These are phyloP conservation scores for Lagopus leucura DNA, from an alignment of 2,113 vertebrate species.

Conservation along the genomic window DNA sequence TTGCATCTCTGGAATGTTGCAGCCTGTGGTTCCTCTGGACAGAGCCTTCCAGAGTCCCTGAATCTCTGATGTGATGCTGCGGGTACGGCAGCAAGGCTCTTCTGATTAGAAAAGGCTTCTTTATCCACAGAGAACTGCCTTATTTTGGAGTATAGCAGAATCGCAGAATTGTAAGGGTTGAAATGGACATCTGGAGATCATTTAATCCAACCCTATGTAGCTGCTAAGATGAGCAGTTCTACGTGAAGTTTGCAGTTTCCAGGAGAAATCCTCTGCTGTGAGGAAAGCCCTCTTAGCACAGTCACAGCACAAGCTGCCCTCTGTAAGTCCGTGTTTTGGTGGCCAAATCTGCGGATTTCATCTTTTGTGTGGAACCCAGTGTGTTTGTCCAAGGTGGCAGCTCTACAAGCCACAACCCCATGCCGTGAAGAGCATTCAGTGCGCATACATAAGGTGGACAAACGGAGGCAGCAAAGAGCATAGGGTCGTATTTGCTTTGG, in stretches of 20 bases:
- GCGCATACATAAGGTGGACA: background rate
- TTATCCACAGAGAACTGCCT: background rate
- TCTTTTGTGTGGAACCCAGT: background rate
- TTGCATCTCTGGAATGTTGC: background rate
- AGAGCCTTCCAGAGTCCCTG: background rate
- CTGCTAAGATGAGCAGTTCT: background rate
- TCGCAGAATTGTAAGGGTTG: too few species aligned
- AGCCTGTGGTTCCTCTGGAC: background rate
- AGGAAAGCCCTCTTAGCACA: background rate
- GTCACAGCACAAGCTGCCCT: background rate
- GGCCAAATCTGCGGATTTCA: background rate
- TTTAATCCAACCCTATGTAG: background rate
- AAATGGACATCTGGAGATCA: too few species aligned
- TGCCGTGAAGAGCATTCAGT: background rate
- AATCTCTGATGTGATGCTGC: fast-evolving
- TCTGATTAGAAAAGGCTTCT: background rate
- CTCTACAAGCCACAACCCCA: background rate
- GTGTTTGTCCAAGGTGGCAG: background rate
- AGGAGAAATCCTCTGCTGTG: background rate
- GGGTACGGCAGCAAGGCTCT: fast-evolving
- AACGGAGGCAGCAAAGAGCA: background rate
- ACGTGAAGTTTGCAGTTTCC: background rate
- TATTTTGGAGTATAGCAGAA: background rate
- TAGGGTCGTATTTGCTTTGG: background rate
- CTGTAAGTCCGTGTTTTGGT: fast-evolving